Conservation (phyloP, 2,113 vertebrate species). For the Hepsetus odoe region DNA sequence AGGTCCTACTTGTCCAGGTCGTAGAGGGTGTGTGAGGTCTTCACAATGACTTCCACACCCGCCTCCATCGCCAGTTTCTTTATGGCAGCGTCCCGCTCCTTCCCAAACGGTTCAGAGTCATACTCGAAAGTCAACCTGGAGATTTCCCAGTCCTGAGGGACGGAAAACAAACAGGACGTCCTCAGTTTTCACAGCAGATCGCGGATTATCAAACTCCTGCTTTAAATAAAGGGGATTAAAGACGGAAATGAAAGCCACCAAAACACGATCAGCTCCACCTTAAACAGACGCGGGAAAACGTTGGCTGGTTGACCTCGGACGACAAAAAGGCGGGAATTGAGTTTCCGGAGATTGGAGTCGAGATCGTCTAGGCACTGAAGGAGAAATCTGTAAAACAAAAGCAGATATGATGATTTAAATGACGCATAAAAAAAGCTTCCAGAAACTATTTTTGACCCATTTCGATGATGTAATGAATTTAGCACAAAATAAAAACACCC, state of each 20-base stretch:
- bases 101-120: constrained; percentile 78
- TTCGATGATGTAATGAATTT: no score
- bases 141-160: constrained; percentile 78
- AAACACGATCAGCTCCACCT: constrained; percentile 58
- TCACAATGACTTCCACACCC: constrained; percentile 77
- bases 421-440: no score
- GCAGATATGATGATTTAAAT: no score
- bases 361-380: constrained; percentile 80
- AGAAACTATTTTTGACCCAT: no score
- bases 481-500: no score
- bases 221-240: no score
- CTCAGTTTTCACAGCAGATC: background rate
- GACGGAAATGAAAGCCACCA: background rate
- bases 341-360: constrained; percentile 75
- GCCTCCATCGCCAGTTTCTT: constrained; percentile 80
- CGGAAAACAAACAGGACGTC: background rate
- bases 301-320: constrained; percentile 80
- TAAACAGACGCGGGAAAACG: constrained; percentile 79
- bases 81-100: constrained; percentile 78
- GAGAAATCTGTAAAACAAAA: constrained; percentile 69
- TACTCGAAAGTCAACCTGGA: constrained; percentile 79
- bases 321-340: constrained; percentile 80
- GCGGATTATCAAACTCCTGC: background rate
- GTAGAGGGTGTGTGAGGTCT: constrained; percentile 79
- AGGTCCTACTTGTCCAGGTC: constrained; percentile 75